Evolutionary conservation across 2,113 vertebrate genomes (phyloP).

Genomic region (Merops nubicus): DNA sequence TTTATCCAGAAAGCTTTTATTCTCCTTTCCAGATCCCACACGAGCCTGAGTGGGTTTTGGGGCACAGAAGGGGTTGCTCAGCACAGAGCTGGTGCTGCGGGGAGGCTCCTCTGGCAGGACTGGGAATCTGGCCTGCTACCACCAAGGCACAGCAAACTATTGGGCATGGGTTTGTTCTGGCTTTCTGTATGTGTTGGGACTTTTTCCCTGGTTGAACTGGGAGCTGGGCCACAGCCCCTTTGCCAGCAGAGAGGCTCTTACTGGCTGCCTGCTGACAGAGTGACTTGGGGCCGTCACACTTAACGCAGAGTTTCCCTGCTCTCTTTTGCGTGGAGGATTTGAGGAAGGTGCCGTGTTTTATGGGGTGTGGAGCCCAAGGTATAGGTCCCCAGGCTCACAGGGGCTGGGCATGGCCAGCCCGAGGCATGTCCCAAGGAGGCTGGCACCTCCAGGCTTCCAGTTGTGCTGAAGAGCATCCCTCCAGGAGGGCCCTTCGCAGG

Average conservation of each 20-base stretch:
- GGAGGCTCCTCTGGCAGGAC: not conserved
- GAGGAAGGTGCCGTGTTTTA: not conserved
- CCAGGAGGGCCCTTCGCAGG: not conserved
- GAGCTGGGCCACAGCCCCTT: not conserved
- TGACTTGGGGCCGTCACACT: accelerated
- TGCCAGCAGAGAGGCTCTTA: not conserved
- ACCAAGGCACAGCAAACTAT: not conserved
- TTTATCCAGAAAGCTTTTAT: constrained; percentile 28
- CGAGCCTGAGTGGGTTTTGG: not conserved
- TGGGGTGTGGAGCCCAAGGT: not conserved
- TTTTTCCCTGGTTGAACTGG: not conserved
- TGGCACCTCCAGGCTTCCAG: accelerated
- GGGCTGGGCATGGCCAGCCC: not conserved
- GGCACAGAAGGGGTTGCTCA: not conserved
- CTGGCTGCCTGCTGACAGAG: accelerated
- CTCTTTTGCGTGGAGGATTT: too few species aligned
- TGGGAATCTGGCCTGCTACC: not conserved
- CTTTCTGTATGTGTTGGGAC: not conserved
- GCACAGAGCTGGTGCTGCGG: not conserved
- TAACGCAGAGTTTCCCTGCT: accelerated
- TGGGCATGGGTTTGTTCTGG: not conserved
- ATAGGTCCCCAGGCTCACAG: accelerated
- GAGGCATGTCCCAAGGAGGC: accelerated
- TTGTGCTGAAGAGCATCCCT: accelerated
- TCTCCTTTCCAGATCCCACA: not conserved